Base-by-base conservation (phyloP, 2,797 vertebrate species). In the Podarcis lilfordi region DNA sequence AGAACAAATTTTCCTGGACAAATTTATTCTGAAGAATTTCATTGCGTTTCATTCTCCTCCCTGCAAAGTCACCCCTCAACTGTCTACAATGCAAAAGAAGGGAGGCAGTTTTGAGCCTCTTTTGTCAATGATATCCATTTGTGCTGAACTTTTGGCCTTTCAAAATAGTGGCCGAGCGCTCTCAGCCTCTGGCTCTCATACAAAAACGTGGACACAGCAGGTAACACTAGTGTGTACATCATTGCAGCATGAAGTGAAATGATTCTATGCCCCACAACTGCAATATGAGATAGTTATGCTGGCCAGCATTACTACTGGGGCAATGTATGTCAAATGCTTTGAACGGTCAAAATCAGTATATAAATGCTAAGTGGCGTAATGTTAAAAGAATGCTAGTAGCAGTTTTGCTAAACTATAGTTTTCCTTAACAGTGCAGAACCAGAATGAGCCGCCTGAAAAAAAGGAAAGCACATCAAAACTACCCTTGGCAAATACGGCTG, bases 361-460 rank as follows among this genome's bases (percentile, higher is more conserved):
- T 59, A 40, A 72, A 61, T 37, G 11, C 5, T 23, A 19, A 61
- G 17, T 21, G 25, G 17, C 37, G 25, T 89, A 86, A 66, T 88
- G 55, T 77, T 71, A 88, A 87, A 88, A 25, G 45, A 59, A 87
- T 21, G 80, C 87, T 86, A 29, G 68, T 80, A 64, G 1, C 0
- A 37, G 75, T 76, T 87, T 71, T 25, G 2, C 84, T 91, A 43
- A 89, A 82, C 78, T 61, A 27, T 25, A 74, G 3, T 88, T 94
- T 90, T 91, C 19, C 37, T 89, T 91, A 89, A 86, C 80, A 95
- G 92, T 68, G 21, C 25, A 88, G 75, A 94, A 89, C 55, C 92
- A 79, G 78, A 88, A 89, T 86, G 86, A 92, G 84, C 85, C 71
- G 69, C 81, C 43, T 45, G 77, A 88, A 27, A 91, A 88, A 82